Evolutionary conservation across 2,113 vertebrate genomes (phyloP).

Genomic region (Brachirus orientalis): DNA sequence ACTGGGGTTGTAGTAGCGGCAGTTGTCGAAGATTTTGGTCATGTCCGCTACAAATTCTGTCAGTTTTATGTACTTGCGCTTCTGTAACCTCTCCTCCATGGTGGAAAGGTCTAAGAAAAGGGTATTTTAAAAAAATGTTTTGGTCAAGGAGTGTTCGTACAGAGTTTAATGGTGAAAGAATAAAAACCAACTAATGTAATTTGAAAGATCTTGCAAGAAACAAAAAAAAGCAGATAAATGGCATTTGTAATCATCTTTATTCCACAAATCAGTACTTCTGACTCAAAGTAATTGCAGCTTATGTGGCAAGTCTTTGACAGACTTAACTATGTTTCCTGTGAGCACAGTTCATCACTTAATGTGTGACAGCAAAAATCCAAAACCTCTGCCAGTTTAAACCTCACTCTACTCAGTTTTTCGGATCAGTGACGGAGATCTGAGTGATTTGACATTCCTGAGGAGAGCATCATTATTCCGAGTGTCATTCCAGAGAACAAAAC

Average conservation of each 20-base stretch:
- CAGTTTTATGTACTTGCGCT: conserved; percentile 95
- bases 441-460: conserved; percentile 59
- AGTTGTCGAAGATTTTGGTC: conserved; percentile 99
- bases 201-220: background rate
- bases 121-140: background rate
- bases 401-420: conserved; percentile 40
- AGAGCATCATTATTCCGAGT: conserved; percentile 34
- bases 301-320: conserved; percentile 52
- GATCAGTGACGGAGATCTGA: conserved; percentile 50
- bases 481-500: conserved; percentile 5
- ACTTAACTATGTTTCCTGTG: conserved; percentile 40
- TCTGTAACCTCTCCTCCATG: conserved; percentile 96
- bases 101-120: conserved; percentile 90
- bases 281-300: conserved; percentile 50
- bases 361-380: conserved; percentile 61
- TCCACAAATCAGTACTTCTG: conserved; percentile 37
- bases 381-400: conserved; percentile 51
- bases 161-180: background rate
- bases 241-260: conserved; percentile 28
- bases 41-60: conserved; percentile 99
- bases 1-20: conserved; percentile 99
- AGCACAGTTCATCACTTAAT: conserved; percentile 53
- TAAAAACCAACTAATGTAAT: background rate
- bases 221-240: conserved; percentile 20
- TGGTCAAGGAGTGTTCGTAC: background rate